Percentiles rank a stretch among this genome's conserved stretches.
These are phyloP conservation scores for Pristionchus pacificus DNA, from an alignment of 1,140 invertebrate genomes.

Conservation along the genomic window DNA sequence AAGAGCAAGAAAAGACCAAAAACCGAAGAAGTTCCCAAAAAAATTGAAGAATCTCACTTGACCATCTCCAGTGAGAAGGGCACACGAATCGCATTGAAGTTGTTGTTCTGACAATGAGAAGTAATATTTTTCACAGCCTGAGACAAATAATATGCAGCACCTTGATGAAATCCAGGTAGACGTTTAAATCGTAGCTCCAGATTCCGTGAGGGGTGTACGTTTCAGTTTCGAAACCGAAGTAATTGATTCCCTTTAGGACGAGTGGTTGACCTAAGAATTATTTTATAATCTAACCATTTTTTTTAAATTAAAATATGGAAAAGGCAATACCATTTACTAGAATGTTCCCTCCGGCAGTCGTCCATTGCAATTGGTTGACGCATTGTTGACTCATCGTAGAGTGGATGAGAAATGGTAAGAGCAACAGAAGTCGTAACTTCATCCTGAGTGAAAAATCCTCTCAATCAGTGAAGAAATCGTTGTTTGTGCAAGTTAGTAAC, in stretches of 20 bases:
- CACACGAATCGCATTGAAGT: not conserved
- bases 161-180: not conserved
- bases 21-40: no score
- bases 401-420: no score
- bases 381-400: no score
- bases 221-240: not conserved
- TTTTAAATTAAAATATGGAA: not conserved
- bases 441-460: no score
- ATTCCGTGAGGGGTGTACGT: not conserved
- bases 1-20: no score
- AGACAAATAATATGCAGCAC: no score
- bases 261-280: not conserved
- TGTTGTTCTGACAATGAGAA: not conserved
- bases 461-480: no score
- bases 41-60: not conserved
- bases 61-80: not conserved
- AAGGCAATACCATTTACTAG: not conserved
- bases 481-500: no score
- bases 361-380: not conserved
- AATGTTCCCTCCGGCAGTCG: not conserved
- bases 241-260: not conserved
- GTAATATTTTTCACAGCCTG: not conserved
- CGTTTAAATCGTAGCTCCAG: not conserved
- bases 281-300: no score
- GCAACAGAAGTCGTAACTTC: no score